Evolutionary conservation across 2,888 invertebrate species (phyloP).

Genomic region (Dicranocentrus wangi): DNA sequence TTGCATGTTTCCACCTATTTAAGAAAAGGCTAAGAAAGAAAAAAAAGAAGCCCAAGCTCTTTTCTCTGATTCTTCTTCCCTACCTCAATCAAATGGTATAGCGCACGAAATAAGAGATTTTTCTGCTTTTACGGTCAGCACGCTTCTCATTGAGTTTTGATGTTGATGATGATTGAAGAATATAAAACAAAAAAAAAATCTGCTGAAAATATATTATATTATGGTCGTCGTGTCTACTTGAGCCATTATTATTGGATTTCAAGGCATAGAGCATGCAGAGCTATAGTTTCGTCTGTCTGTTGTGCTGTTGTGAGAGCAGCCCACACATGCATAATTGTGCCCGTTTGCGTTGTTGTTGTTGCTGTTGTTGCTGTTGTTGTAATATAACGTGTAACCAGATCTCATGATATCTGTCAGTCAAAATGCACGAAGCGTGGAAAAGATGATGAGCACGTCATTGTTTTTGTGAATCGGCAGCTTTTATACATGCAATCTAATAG

Average conservation of each 20-base stretch:
- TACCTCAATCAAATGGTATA: slow-evolving; percentile 39
- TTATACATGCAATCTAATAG: slow-evolving; percentile 42
- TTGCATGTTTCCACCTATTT: slow-evolving; percentile 16
- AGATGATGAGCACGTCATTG: slow-evolving; percentile 63
- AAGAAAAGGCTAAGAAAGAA: neutral
- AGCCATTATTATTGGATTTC: too few species aligned
- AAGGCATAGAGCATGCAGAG: too few species aligned
- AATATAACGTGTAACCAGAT: slow-evolving; percentile 54
- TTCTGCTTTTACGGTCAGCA: slow-evolving; percentile 4
- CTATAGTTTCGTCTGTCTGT: neutral
- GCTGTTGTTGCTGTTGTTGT: too few species aligned
- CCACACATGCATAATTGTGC: slow-evolving; percentile 35
- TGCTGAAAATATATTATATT: slow-evolving; percentile 5
- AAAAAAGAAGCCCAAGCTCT: neutral
- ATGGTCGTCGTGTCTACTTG: too few species aligned
- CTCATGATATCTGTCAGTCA: slow-evolving; percentile 64
- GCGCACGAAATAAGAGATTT: slow-evolving; percentile 26
- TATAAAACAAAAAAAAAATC: slow-evolving; percentile 40
- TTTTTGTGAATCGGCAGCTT: slow-evolving; percentile 61
- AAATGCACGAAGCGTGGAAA: slow-evolving; percentile 62
- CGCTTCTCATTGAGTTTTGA: slow-evolving; percentile 23
- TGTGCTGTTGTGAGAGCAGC: slow-evolving; percentile 18
- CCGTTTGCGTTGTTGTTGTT: too few species aligned
- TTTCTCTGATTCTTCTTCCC: neutral
- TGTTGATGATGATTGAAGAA: slow-evolving; percentile 23